Base-by-base conservation (phyloP, 2,113 vertebrate species). In the Chrysemys picta region DNA sequence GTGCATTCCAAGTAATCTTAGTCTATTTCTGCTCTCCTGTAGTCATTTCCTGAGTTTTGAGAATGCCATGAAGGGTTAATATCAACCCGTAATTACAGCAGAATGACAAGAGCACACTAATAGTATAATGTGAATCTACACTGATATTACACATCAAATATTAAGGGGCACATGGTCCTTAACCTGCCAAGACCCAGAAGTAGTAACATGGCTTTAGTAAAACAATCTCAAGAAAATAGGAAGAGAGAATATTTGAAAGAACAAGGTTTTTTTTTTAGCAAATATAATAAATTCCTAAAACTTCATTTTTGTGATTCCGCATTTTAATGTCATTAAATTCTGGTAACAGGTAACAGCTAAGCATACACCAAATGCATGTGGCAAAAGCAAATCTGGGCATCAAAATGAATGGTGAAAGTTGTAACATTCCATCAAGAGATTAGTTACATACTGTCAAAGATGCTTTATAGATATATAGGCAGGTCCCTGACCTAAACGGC, bases 1-100 rank as follows among this genome's bases (percentile, higher is more conserved):
- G 80, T 88, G 50, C 42, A 80, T 47, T 12, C 8, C 57, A 89
- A 90, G 50, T 72, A 79, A 92, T 56, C 49, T 94, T 54, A 78
- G 31, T 82, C 82, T 85, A 94, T 57, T 13, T 52, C 38, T 84
- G 69, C 22, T 89, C 27, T 89, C 91, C 22, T 78, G 14, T 53
- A 88, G 83, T 12, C 35, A 57, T 78, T 89, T 91, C 54, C 22
- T 93, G 72, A 53, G 47, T 54, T 25, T 85, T 75, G 89, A 86
- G 31, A 56, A 75, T 88, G 50, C 31, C 84, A n/a, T 49, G 59
- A 72, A 42, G 7, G 50, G 31, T 95, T 94, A 92, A 92, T 65
- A 72, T 69, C 65, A n/a, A 84, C 65, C 19, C 52, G 27, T 53
- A 65, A 56, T 47, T 86, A 80, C 6, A 42, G n/a, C 78, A 59